phyloP scores from a whole-genome alignment of 2,113 vertebrate genomes.

The Thunnus maccoyii region DNA sequence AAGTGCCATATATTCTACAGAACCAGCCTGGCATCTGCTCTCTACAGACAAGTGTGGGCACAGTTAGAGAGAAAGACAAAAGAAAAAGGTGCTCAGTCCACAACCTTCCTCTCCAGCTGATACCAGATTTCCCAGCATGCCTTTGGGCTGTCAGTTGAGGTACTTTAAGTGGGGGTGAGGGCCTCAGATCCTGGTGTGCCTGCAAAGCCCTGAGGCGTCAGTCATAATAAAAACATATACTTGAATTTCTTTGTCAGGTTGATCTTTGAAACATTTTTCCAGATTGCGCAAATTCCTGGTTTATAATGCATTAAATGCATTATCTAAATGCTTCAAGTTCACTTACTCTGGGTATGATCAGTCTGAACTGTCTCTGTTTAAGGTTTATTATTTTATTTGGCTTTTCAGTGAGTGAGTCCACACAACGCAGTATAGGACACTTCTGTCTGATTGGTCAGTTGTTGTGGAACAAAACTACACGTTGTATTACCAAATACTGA shows the following conservation, averaged over 20 bases:
- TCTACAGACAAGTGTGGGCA: conserved; percentile 25
- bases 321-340: not conserved
- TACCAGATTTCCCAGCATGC: conserved; percentile 56
- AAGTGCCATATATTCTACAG: conserved; percentile 25
- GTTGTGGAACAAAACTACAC: no score
- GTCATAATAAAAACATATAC: not conserved
- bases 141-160: conserved; percentile 26
- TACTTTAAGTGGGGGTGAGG: not conserved
- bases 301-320: not conserved
- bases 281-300: conserved; percentile 1
- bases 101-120: conserved; percentile 16
- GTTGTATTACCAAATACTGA: conserved; percentile 17
- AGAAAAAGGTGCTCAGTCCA: conserved; percentile 25
- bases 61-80: conserved; percentile 13
- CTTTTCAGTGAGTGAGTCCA: no score
- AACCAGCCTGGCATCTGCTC: conserved; percentile 25
- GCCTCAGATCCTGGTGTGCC: conserved; percentile 39
- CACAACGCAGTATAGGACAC: no score
- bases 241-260: conserved; percentile 27
- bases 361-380: no score
- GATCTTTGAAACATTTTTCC: conserved; percentile 5
- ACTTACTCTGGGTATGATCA: no score
- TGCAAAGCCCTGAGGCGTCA: not conserved
- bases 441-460: no score
- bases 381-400: not conserved